Base-by-base conservation (phyloP, 2,797 vertebrate species). In the Florisuga fusca region DNA sequence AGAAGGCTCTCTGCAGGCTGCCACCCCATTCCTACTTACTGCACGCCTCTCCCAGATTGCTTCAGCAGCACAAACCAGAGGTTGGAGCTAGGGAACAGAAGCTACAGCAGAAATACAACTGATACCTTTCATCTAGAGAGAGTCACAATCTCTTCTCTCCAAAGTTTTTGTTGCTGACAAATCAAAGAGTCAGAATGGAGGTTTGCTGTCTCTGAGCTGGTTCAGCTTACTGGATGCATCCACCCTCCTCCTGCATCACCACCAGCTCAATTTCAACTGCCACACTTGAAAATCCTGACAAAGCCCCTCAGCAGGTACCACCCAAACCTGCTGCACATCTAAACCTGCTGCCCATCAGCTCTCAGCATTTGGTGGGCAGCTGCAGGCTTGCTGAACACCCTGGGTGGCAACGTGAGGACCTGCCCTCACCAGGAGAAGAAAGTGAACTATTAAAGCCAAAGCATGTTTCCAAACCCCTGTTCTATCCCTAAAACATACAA, bases 1-100 rank as follows among this genome's bases (percentile, higher is more conserved):
- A 54, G 41, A 67, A 43, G 75, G 33, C 43, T 68, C 48, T 68
- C 75, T 75, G 54, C 43, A 62, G 67, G 45, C 36, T 54, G 6
- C 16, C 83, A 15, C 9, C 1, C 3, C 46, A 41, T 34, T 67
- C 78, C 81, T 10, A 13, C 66, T 48, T 14, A 20, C 31, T 15
- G 16, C 2, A 2, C 6, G 43, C 48, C 69, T 31, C 78, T 26
- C 36, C 29, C 53, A 62, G 12, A 4, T 0, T 4, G 23, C 2
- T 22, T 16, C 41, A 12, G 63, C 76, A 43, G 53, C 2, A 77
- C 43, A 57, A 95, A 54, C 6, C 41, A 63, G 57, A 31, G 58
- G 10, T 0, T 62, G 68, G 55, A 66, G 45, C 21, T 29, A 45
- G 48, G 38, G 19, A 73, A 51, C 50, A 29, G 21, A 43, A 79